Evolutionary conservation across 2,797 vertebrate genomes (phyloP).

Genomic region (Enteromius unitaeniatus): DNA sequence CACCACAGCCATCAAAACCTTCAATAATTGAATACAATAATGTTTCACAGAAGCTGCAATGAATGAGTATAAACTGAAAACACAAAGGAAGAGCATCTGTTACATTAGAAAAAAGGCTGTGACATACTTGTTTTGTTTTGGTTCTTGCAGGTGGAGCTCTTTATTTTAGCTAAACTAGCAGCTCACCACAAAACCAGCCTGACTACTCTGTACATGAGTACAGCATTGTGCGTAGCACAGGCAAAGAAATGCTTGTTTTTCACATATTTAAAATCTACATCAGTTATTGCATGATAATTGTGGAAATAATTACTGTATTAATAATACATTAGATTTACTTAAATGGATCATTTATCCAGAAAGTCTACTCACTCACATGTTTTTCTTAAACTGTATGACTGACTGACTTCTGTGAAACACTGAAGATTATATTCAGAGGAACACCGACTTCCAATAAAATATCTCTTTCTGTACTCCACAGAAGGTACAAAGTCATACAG

Average conservation of each 20-base stretch:
- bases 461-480: not conserved
- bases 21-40: not conserved
- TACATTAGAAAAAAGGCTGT: too few species aligned
- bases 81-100: slow-evolving; percentile 8
- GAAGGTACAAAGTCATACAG: not conserved
- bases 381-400: not conserved
- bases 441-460: not conserved
- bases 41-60: not conserved
- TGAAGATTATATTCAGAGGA: not conserved
- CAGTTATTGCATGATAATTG: not conserved
- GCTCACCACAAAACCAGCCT: slow-evolving; percentile 42
- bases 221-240: not conserved
- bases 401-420: not conserved
- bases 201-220: not conserved
- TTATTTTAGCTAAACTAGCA: not conserved
- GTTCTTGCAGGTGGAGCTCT: too few species aligned
- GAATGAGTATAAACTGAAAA: not conserved
- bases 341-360: not conserved
- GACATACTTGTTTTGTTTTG: too few species aligned
- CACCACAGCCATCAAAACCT: not conserved
- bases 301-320: not conserved
- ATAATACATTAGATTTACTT: not conserved
- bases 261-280: not conserved
- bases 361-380: not conserved
- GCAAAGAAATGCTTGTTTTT: not conserved